Conservation (phyloP, 2,113 vertebrate species). For the Tonatia bakeri region DNA sequence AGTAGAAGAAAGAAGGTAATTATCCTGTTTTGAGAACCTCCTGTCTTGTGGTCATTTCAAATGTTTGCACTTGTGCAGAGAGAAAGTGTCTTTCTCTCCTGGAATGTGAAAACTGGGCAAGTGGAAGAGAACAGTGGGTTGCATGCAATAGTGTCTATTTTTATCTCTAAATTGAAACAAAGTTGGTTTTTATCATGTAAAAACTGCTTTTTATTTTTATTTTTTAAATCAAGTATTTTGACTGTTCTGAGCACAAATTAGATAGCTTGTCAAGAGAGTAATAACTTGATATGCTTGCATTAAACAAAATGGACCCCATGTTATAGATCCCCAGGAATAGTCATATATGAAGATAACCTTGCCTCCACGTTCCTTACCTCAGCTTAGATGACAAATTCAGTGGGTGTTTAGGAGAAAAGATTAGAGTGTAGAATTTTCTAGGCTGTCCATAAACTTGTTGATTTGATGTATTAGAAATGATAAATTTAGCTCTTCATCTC, state of each 20-base stretch:
- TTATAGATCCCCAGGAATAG: background rate
- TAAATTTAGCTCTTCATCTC: constrained; percentile 33
- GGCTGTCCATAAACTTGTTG: background rate
- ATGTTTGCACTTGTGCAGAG: background rate
- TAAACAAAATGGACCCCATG: background rate
- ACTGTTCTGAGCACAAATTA: background rate
- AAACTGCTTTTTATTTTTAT: background rate
- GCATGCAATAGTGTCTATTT: background rate
- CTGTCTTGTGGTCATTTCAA: background rate
- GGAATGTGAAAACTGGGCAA: background rate
- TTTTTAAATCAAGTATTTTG: constrained; percentile 27
- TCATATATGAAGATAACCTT: background rate
- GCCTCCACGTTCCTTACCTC: background rate
- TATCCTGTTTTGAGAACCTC: background rate
- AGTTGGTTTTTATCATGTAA: background rate
- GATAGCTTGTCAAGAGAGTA: background rate
- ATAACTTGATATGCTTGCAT: background rate
- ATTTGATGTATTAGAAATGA: constrained; percentile 10
- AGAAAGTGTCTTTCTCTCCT: background rate
- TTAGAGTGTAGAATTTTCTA: background rate
- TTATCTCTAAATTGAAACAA: constrained; percentile 20
- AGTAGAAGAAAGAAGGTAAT: background rate
- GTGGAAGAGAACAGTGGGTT: background rate
- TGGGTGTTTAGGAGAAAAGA: background rate
- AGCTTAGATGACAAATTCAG: background rate